Conservation (phyloP, 2,888 invertebrate species). For the Drosophila pullipes region DNA sequence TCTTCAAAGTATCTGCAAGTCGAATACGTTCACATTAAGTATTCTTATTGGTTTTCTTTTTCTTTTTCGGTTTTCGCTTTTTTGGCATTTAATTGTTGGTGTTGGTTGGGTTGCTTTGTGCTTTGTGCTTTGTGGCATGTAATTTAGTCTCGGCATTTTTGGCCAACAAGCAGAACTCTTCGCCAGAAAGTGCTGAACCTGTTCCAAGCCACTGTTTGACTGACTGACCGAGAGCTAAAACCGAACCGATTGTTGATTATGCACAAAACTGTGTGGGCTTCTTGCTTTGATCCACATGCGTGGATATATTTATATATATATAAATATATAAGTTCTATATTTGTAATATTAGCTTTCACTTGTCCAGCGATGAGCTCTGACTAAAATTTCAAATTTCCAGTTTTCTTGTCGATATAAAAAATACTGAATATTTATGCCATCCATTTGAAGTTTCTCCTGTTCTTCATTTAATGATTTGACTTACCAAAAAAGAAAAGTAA, state of each 20-base stretch:
- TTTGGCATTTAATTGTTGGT: conserved; percentile 48
- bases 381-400: neutral
- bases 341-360: conserved; percentile 5
- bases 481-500: neutral
- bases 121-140: conserved; percentile 16
- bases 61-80: conserved; percentile 55
- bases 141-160: conserved; percentile 19
- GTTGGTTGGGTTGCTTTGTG: conserved; percentile 18
- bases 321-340: neutral
- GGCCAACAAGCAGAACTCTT: conserved; percentile 20
- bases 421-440: neutral
- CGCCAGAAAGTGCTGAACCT: conserved; percentile 36
- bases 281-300: neutral
- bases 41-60: conserved; percentile 27
- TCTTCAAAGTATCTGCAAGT: neutral
- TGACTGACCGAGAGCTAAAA: conserved; percentile 58
- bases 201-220: conserved; percentile 41
- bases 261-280: conserved; percentile 17
- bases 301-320: neutral
- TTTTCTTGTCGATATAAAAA: neutral
- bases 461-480: neutral
- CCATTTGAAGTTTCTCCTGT: neutral
- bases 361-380: neutral
- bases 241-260: conserved; percentile 25
- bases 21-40: neutral